A percentile compares a stretch with the other conserved stretches of the same genome.
These are phyloP conservation scores for Passerculus sandwichensis DNA, from an alignment of 2,797 vertebrate genomes.

Conservation along the genomic window DNA sequence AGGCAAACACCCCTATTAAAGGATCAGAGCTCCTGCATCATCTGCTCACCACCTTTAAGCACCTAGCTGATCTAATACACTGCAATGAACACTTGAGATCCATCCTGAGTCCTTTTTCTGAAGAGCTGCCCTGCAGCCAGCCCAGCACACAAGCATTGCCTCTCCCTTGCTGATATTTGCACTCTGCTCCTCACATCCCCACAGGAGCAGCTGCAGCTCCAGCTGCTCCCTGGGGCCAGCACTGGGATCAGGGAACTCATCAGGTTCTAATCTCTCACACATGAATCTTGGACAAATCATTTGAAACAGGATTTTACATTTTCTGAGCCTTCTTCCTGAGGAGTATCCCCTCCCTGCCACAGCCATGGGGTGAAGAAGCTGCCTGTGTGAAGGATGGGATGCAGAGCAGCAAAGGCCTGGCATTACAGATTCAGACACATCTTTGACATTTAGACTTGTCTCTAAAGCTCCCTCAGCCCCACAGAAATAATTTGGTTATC, in stretches of 20 bases:
- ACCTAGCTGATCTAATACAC: background rate
- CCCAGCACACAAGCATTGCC: background rate
- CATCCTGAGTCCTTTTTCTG: background rate
- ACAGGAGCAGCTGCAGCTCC: background rate
- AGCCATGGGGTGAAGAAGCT: background rate
- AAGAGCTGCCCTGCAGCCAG: background rate
- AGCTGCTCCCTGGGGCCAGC: background rate
- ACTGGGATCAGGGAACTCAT: background rate
- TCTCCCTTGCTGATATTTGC: background rate
- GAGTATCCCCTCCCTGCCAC: background rate
- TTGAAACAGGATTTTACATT: background rate
- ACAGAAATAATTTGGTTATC: background rate
- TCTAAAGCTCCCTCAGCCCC: background rate
- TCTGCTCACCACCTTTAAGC: background rate
- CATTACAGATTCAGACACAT: background rate
- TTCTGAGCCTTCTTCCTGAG: background rate
- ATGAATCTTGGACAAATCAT: background rate
- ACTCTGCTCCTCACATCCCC: background rate
- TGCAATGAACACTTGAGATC: background rate
- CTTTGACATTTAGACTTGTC: background rate
- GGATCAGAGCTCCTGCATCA: background rate
- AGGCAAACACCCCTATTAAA: conserved; percentile 62
- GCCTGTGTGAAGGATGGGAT: background rate
- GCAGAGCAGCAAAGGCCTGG: background rate
- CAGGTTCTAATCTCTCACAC: background rate